Base-by-base conservation (phyloP, 2,113 vertebrate genomes). In the Chinchilla lanigera region DNA sequence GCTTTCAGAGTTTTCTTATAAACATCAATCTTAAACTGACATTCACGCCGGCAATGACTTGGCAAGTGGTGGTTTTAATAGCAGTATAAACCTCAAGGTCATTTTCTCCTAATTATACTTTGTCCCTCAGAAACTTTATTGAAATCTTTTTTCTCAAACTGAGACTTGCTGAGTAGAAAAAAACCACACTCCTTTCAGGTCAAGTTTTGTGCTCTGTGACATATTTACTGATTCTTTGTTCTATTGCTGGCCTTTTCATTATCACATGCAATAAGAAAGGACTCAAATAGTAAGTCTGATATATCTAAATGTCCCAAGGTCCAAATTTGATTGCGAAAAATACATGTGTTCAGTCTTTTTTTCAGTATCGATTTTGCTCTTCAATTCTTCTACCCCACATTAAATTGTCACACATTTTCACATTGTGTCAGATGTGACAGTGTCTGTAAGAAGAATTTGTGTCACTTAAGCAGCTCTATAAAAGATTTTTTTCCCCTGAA, bases 81-180 rank as follows among this genome's bases (percentile, higher is more conserved):
- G 83, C 80, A 95, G 77, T 89, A 86, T 93, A 98, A 98, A 97
- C 38, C 95, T 97, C 91, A 98, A 98, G 98, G 98, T 98, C 95
- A 97, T 98, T 97, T 98, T 97, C 67, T 75, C 35, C 58, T 98
- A 98, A 98, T 98, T 98, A 98, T 96, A 97, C 94, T 96, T 73
- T 97, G 95, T 98, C 50, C n/a, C 89, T 89, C 28, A 60, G 94
- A 98, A 98, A 97, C 56, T 97, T 97, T 86, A 94, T 90, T 91
- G 96, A 86, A 98, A 98, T 47, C 1, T 90, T 98, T 96, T 96
- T 73, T 38, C n/a, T 96, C 56, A 69, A 89, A 83, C 69, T 90
- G 94, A 96, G 35, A 28, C 1, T 81, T 97, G 67, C 82, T 89
- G 73, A 85, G 60, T 38, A 85, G 65, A 80, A 81, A 12, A 77